Base-by-base conservation (phyloP, 2,113 vertebrate species). In the Megalops atlanticus region DNA sequence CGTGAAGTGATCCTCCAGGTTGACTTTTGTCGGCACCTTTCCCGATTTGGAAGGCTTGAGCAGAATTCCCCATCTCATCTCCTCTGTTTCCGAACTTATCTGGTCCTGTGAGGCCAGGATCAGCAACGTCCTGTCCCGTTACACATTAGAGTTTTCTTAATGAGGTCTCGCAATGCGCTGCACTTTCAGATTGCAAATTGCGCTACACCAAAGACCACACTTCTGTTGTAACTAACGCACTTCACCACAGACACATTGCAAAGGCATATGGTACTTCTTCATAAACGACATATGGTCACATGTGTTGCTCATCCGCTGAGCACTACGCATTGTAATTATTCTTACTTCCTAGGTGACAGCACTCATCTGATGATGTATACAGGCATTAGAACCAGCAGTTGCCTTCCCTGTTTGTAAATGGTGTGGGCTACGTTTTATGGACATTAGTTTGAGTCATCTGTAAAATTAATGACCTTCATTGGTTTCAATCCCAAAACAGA, bases 41-140 rank as follows among this genome's bases (percentile, higher is more conserved):
- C 78, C 45, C 15, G 33, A 80, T 80, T 80, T 80, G 78, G 70
- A 74, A 74, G 45, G 78, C 36, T 73, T 8, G 2, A 54, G 47
- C 12, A 52, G 69, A 52, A 71, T 71, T 71, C 78, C 45, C 70
- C 33, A 38, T 38, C 69, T 38, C 69, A 71, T 71, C 31, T 71
- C 33, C 33, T 24, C 54, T 36, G 36, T 36, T 71, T 71, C 69
- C 36, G 69, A 71, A 71, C 69, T 38, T 71, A 36, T 18, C 36
- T 16, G 14, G 31, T 71, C 69, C 69, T 38, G 69, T 12, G 69
- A 71, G 69, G 69, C 69, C 41, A 39, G 70, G 70, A 21, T 27
- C 35, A n/a, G 69, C 18, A 15, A 39, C 38, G 21, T 36, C 31
- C 14, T 18, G 18, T 36, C 40, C 47, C 70, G 36, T 80, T 45